These are phyloP conservation scores for Cololabis saira DNA, from an alignment of 2,113 vertebrate species.

Conservation along the genomic window DNA sequence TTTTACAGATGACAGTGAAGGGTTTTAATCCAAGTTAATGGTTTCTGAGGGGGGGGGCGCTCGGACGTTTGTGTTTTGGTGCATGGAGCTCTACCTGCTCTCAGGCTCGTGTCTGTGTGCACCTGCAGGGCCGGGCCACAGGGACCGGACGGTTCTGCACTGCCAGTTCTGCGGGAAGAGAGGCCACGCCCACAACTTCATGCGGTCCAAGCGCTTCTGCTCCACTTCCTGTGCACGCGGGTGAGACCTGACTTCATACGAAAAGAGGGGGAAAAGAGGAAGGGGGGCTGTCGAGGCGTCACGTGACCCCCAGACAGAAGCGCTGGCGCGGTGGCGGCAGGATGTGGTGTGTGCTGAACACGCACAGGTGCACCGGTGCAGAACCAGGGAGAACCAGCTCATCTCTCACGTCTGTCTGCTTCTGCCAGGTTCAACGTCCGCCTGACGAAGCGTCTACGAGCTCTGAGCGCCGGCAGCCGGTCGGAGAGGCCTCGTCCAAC, in stretches of 20 bases:
- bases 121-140: constrained; percentile 81
- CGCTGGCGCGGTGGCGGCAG: background rate
- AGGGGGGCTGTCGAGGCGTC: background rate
- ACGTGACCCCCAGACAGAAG: background rate
- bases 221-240: constrained; percentile 96
- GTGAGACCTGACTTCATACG: constrained; percentile 60
- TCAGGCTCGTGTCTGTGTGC: constrained; percentile 28
- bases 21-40: no score
- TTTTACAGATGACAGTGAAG: no score
- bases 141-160: constrained; percentile 88
- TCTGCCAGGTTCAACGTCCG: constrained; percentile 72
- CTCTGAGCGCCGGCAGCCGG: constrained; percentile 70
- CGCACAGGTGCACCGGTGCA: constrained; percentile 16
- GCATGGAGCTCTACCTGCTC: background rate
- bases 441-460: constrained; percentile 73
- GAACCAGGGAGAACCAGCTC: constrained; percentile 3
- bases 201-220: constrained; percentile 95
- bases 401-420: background rate
- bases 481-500: constrained; percentile 57
- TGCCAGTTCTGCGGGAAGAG: constrained; percentile 97
- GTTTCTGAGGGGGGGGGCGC: no score
- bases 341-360: constrained; percentile 48
- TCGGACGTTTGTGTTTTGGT: background rate
- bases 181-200: constrained; percentile 93
- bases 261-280: background rate